Evolutionary conservation across 2,797 vertebrate species (phyloP), one percentile per base, ranked within the genome.

Genomic region (Thaleichthys pacificus): DNA sequence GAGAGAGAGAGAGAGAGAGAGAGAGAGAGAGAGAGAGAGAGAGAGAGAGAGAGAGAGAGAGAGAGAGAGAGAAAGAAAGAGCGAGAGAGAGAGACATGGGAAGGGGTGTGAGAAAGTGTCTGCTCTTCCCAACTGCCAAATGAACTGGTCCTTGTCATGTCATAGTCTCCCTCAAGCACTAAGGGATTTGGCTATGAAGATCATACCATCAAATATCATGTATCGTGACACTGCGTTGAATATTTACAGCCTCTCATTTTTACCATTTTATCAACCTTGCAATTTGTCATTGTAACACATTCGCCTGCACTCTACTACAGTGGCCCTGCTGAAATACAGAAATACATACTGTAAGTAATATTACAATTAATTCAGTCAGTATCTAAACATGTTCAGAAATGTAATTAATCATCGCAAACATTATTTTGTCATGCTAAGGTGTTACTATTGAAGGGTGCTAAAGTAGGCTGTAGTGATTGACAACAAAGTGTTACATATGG

Each of bases 131-230:
- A 26, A 47, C 5, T 51, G 5, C 62, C 58, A 61, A 68, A 54
- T 17, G 28, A 51, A 32, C 66, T 5, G 49, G 83, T 86, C 80
- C 80, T 84, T 86, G 82, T 86, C 77, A 77, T 81, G 83, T 85
- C 83, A 71, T 77, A 77, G 58, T 76, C 70, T 58, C 62, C 38
- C 62, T 73, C 21, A 38, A 47, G 21, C 54, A 42, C 82, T 79
- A 66, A 74, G 61, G 82, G 74, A 77, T 79, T 74, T 76, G 72
- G 30, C 64, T 66, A 72, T 38, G 78, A 77, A 72, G 77, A 76
- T 69, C 74, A 69, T 49, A 57, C 63, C 70, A 51, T 76, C 68
- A 86, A 82, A 80, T 68, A 78, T 70, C 66, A 77, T 68, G 73
- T 62, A 57, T 38, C 42, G 63, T 15, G 15, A 47, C 7, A 63